Percentiles rank a stretch among this genome's conserved stretches.
Conservation (phyloP, 2,888 invertebrate genomes). For the Leptopterna dolabrata region DNA sequence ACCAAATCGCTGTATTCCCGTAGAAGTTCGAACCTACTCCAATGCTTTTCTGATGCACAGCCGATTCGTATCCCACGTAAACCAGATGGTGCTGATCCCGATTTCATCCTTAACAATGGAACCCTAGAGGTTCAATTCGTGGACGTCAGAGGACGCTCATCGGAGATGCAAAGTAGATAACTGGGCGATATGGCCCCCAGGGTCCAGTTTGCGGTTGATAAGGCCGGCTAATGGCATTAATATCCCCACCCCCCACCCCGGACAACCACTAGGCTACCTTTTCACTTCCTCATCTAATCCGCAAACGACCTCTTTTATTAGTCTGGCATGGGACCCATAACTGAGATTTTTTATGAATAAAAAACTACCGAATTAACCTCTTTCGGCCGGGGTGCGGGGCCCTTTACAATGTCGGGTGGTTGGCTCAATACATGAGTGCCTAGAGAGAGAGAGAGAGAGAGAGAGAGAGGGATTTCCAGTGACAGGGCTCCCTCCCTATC, state of each 20-base stretch:
- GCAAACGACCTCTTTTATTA: conserved; percentile 35
- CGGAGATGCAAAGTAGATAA: conserved; percentile 39
- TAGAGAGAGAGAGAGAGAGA: too few relatives aligned
- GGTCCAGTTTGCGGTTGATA: conserved; percentile 34
- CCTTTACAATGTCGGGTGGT: too few relatives aligned
- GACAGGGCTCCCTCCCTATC: too few relatives aligned
- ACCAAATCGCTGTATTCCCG: too few relatives aligned
- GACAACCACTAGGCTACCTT: background rate
- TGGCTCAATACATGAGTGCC: too few relatives aligned
- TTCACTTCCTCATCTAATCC: background rate
- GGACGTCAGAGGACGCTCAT: background rate
- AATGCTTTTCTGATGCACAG: too few relatives aligned
- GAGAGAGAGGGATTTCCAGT: too few relatives aligned
- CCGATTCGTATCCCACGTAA: too few relatives aligned
- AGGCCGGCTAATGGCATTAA: conserved; percentile 38
- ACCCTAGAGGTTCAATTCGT: background rate
- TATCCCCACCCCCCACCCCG: background rate
- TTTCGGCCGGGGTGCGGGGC: background rate
- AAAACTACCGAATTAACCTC: background rate
- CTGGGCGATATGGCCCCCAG: background rate
- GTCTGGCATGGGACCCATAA: background rate
- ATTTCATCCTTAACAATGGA: too few relatives aligned
- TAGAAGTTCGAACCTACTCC: too few relatives aligned
- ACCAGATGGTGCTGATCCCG: too few relatives aligned
- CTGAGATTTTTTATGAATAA: conserved; percentile 3